Percentiles rank a stretch among this genome's conserved stretches.
phyloP scores from a whole-genome alignment of 2,113 vertebrate genomes.

The Prinia subflava region DNA sequence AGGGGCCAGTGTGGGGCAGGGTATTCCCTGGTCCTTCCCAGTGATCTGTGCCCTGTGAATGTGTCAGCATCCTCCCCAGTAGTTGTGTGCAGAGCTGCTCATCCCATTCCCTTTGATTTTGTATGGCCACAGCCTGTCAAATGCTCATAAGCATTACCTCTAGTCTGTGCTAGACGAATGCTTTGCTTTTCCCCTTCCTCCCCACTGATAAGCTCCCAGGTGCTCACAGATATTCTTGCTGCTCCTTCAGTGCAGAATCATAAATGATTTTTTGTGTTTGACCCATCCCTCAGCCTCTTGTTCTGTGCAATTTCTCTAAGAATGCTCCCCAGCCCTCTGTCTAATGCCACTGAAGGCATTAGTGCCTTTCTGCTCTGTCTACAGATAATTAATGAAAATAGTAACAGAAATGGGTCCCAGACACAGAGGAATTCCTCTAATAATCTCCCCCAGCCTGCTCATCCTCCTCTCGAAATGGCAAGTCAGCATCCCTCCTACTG shows the following conservation, averaged over 20 bases:
- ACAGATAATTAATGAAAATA: not conserved
- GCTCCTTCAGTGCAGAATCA: not conserved
- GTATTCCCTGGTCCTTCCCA: not conserved
- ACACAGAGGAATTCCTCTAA: not conserved
- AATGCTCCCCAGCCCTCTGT: not conserved
- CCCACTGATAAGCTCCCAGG: not conserved
- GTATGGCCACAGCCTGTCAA: not conserved
- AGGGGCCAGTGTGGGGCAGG: fast-evolving
- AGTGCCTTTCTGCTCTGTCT: not conserved
- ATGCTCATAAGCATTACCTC: not conserved
- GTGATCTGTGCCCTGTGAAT: not conserved
- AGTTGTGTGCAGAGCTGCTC: not conserved
- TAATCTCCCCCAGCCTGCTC: not conserved
- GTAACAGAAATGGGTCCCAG: not conserved
- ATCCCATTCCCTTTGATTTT: not conserved
- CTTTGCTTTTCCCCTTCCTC: not conserved
- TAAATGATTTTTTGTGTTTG: not conserved
- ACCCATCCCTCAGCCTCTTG: not conserved
- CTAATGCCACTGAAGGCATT: not conserved
- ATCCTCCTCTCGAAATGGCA: not conserved
- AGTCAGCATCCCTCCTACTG: not conserved
- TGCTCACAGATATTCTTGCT: not conserved
- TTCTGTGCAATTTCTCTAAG: not conserved
- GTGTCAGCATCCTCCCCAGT: not conserved
- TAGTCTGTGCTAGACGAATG: fast-evolving